Conservation (phyloP, 2,113 vertebrate genomes). For the Vulpes ferrilata region DNA sequence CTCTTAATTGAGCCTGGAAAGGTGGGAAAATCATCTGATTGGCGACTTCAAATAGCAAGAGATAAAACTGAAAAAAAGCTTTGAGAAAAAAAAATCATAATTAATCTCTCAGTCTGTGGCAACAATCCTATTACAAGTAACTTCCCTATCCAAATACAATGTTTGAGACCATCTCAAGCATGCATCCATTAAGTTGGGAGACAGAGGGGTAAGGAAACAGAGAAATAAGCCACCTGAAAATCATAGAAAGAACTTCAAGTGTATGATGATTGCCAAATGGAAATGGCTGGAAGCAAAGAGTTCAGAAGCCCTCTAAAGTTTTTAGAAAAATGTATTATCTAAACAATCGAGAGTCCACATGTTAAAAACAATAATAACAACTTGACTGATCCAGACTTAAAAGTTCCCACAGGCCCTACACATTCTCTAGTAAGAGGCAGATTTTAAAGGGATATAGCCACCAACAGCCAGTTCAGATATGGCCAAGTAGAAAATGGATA, state of each 20-base stretch:
- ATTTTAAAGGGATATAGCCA: not conserved
- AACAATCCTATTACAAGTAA: not conserved
- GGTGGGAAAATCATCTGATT: not conserved
- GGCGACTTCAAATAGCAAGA: not conserved
- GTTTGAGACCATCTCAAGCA: not conserved
- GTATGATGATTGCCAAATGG: not conserved
- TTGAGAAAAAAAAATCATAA: not conserved
- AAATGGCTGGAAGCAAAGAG: not conserved
- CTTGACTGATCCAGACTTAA: not conserved
- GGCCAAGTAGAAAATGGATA: not conserved
- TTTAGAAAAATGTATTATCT: not conserved
- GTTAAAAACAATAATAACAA: too few relatives aligned
- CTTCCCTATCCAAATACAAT: not conserved
- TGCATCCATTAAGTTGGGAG: not conserved
- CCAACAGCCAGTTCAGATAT: not conserved
- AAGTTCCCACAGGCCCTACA: not conserved
- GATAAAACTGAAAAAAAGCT: not conserved
- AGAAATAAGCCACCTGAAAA: not conserved
- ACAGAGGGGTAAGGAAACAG: not conserved
- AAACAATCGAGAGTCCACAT: not conserved
- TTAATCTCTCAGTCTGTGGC: not conserved
- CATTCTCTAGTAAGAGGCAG: not conserved
- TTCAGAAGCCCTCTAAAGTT: not conserved
- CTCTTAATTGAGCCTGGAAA: not conserved
- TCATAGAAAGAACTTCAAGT: not conserved